These are phyloP conservation scores for Melanocharis versteri DNA, from an alignment of 2,113 vertebrate species.

Conservation along the genomic window DNA sequence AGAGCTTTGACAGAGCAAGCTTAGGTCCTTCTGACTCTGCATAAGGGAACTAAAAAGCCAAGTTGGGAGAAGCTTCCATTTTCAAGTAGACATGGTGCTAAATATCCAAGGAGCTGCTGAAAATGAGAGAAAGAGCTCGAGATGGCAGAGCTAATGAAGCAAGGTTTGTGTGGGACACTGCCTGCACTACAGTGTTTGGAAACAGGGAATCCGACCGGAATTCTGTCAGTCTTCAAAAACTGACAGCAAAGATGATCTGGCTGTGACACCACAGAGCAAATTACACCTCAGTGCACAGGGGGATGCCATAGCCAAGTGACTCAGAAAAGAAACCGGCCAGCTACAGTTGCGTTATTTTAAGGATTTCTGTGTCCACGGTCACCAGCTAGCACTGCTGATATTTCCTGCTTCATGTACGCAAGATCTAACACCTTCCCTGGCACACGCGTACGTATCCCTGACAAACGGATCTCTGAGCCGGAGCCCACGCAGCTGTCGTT, in stretches of 20 bases:
- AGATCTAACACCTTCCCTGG: background rate
- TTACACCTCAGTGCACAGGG: background rate
- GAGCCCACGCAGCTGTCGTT: background rate
- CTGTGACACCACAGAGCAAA: background rate
- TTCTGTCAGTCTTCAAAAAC: background rate
- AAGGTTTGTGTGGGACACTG: background rate
- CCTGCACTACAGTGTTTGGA: background rate
- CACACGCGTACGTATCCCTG: rapidly evolving
- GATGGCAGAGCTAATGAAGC: background rate
- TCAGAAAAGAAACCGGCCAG: background rate
- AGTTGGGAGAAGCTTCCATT: background rate
- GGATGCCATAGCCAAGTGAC: background rate
- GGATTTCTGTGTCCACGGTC: background rate
- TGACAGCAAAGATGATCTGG: background rate
- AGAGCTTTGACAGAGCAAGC: background rate
- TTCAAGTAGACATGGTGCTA: background rate
- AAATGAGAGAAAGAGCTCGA: rapidly evolving
- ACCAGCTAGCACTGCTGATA: background rate
- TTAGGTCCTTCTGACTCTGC: background rate
- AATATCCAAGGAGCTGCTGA: background rate
- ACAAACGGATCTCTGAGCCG: background rate
- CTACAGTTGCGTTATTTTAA: background rate
- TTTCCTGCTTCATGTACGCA: background rate
- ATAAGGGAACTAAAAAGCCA: background rate
- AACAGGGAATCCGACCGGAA: background rate